Conservation (phyloP, 2,888 invertebrate species). For the Tillus elongatus region DNA sequence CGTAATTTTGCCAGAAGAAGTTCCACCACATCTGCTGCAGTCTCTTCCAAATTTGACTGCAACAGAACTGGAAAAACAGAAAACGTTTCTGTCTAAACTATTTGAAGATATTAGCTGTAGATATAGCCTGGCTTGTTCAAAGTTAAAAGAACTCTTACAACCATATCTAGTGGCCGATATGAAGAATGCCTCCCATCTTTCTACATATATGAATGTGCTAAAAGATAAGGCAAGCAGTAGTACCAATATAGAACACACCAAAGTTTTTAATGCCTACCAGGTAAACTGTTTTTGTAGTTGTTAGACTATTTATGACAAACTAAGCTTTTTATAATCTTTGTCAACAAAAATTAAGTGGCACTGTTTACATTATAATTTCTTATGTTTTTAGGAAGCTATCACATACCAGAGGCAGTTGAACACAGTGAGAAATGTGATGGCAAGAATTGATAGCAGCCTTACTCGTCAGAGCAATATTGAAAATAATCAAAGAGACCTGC, state of each 20-base stretch:
- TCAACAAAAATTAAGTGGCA: too few relatives aligned
- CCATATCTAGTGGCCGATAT: slow-evolving; percentile 72
- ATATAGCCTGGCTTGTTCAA: slow-evolving; percentile 75
- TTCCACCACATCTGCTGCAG: slow-evolving; percentile 40
- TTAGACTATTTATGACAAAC: slow-evolving; percentile 6
- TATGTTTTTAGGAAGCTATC: slow-evolving; percentile 61
- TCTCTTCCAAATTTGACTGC: slow-evolving; percentile 29
- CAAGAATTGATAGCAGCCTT: slow-evolving; percentile 52
- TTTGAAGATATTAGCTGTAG: slow-evolving; percentile 74
- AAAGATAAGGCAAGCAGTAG: slow-evolving; percentile 30
- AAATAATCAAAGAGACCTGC: slow-evolving; percentile 23
- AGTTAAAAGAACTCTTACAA: slow-evolving; percentile 69
- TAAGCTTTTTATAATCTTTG: too few relatives aligned
- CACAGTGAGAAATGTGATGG: slow-evolving; percentile 66
- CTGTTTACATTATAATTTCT: too few relatives aligned
- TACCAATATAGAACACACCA: slow-evolving; percentile 40
- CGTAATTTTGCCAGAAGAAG: slow-evolving; percentile 55
- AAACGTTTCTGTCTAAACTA: slow-evolving; percentile 57
- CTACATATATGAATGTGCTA: slow-evolving; percentile 61
- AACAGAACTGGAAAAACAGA: slow-evolving; percentile 48
- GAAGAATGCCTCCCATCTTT: slow-evolving; percentile 73
- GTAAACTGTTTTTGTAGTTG: slow-evolving; percentile 27
- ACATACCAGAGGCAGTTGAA: slow-evolving; percentile 85
- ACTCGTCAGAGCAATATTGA: slow-evolving; percentile 9
- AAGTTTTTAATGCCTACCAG: slow-evolving; percentile 47